phyloP scores from a whole-genome alignment of 2,888 invertebrate genomes.

The Isotomurus palustris region DNA sequence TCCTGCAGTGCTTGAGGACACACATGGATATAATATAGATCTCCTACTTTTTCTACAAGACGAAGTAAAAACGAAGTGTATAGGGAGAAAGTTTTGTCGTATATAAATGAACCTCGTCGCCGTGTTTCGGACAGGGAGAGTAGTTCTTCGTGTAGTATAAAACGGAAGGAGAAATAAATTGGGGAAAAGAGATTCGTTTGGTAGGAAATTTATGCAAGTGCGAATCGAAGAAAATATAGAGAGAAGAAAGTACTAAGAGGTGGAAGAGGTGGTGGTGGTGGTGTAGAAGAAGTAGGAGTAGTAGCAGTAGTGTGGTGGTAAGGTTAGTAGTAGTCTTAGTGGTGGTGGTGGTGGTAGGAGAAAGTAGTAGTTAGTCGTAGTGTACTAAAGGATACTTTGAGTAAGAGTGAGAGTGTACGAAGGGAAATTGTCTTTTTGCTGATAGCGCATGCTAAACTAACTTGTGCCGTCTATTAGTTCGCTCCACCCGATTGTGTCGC shows the following conservation, averaged over 20 bases:
- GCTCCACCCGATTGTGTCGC: slow-evolving; percentile 46
- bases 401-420: slow-evolving; percentile 4
- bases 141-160: no score
- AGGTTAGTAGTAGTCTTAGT: not conserved
- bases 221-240: slow-evolving; percentile 22
- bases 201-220: slow-evolving; percentile 41
- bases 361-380: not conserved
- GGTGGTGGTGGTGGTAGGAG: not conserved
- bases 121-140: not conserved
- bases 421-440: slow-evolving; percentile 45
- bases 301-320: slow-evolving; percentile 5
- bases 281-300: slow-evolving; percentile 6
- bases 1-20: no score
- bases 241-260: not conserved
- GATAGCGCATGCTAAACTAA: slow-evolving; percentile 47
- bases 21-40: no score
- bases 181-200: slow-evolving; percentile 28
- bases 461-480: slow-evolving; percentile 46
- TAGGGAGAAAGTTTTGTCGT: not conserved
- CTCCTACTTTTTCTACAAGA: no score
- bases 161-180: slow-evolving; percentile 6
- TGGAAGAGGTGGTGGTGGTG: slow-evolving; percentile 1
- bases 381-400: no score
- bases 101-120: no score
- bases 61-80: not conserved